These are phyloP conservation scores for Pyrrhosoma nymphula DNA, from an alignment of 2,888 invertebrate genomes.

Conservation along the genomic window DNA sequence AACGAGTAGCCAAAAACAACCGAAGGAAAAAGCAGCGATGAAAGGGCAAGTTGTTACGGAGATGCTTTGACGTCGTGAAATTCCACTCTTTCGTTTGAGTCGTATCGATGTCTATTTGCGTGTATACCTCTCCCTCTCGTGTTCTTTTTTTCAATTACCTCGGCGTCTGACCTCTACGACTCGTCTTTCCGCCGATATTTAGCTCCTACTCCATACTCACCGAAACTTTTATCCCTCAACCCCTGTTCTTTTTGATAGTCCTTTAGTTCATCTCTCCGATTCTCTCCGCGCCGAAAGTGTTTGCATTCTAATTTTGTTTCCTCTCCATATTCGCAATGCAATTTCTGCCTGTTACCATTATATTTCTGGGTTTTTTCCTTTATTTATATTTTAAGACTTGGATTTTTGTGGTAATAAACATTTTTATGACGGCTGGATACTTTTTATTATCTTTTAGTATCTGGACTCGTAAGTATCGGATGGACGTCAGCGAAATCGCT, in stretches of 20 bases:
- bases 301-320: background rate
- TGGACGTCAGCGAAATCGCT: too few relatives aligned
- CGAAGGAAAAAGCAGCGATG: background rate
- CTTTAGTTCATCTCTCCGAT: background rate
- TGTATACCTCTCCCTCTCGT: background rate
- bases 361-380: too few relatives aligned
- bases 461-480: too few relatives aligned
- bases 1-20: background rate
- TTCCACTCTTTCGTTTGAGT: background rate
- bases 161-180: background rate
- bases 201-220: background rate
- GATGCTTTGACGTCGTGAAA: background rate
- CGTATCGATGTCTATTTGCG: background rate
- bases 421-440: too few relatives aligned
- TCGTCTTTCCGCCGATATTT: background rate
- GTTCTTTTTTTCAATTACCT: background rate
- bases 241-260: too few relatives aligned
- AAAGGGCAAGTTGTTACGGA: background rate
- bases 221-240: background rate
- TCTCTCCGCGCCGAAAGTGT: background rate
- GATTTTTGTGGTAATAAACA: too few relatives aligned
- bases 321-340: too few relatives aligned
- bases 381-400: too few relatives aligned
- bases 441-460: too few relatives aligned
- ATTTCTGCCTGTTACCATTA: too few relatives aligned